Percentiles rank a stretch among this genome's conserved stretches.
Evolutionary conservation across 2,888 invertebrate species (phyloP).

Genomic region (Phragmatobia fuliginosa): DNA sequence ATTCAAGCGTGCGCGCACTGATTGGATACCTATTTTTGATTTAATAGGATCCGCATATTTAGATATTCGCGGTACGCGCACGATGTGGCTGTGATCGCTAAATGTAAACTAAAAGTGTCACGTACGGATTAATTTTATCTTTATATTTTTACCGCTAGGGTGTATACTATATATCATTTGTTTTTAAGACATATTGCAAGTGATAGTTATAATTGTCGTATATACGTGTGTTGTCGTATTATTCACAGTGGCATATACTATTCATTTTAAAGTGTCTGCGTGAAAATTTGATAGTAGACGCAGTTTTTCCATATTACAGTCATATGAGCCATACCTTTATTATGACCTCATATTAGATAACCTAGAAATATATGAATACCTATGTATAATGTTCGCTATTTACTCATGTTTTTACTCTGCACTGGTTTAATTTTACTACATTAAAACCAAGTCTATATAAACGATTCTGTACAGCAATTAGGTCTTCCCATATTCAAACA

Average conservation of each 20-base stretch:
- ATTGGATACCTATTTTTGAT: conserved; percentile 80
- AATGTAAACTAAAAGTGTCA: conserved; percentile 22
- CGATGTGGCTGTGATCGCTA: conserved; percentile 28
- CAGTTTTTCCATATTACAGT: conserved; percentile 25
- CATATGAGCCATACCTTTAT: conserved; percentile 25
- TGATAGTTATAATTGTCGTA: conserved; percentile 32
- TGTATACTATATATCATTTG: conserved; percentile 19
- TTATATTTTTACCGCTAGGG: conserved; percentile 16
- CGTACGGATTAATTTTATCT: conserved; percentile 13
- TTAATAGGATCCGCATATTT: conserved; percentile 66
- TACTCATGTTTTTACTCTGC: too few species aligned
- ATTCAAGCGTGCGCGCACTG: conserved; percentile 66
- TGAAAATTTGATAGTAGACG: conserved; percentile 54
- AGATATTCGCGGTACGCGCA: conserved; percentile 61
- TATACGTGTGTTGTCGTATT: conserved; percentile 35
- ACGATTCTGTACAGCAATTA: conserved; percentile 51
- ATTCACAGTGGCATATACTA: conserved; percentile 37
- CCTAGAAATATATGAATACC: background rate
- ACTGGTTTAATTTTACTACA: conserved; percentile 12
- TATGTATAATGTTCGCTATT: background rate
- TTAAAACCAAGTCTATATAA: conserved; percentile 61
- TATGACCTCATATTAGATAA: conserved; percentile 37
- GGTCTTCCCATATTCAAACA: conserved; percentile 74
- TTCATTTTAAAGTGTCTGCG: conserved; percentile 37
- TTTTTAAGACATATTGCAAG: conserved; percentile 24